A percentile compares a stretch with the other conserved stretches of the same genome.
Evolutionary conservation across 2,888 invertebrate species (phyloP).

Genomic region (Axea sp.): DNA sequence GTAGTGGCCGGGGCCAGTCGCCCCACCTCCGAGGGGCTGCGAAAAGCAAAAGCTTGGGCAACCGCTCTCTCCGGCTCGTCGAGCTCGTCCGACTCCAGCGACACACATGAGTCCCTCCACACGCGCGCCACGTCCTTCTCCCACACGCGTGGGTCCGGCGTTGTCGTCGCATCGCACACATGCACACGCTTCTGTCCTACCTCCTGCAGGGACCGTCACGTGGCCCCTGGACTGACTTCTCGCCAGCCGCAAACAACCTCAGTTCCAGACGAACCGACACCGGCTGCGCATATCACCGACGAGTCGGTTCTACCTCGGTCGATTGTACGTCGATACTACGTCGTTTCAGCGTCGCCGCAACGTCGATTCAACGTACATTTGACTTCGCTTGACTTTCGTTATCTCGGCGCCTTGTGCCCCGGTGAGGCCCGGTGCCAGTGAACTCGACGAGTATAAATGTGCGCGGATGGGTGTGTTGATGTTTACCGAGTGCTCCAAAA

Average conservation of each 20-base stretch:
- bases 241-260: constrained; percentile 73
- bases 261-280: constrained; percentile 77
- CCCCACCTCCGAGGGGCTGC: constrained; percentile 48
- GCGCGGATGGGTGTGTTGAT: constrained; percentile 53
- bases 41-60: constrained; percentile 27
- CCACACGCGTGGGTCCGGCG: constrained; percentile 58
- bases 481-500: constrained; percentile 48
- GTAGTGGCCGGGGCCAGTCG: constrained; percentile 2
- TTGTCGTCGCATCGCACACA: constrained; percentile 53
- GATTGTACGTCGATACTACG: constrained; percentile 8
- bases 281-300: constrained; percentile 67
- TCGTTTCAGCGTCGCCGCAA: not conserved
- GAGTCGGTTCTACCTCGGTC: constrained; percentile 11
- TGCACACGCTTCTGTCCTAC: constrained; percentile 67
- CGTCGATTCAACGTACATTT: too few relatives aligned
- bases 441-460: constrained; percentile 38
- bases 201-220: constrained; percentile 79
- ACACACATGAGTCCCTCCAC: constrained; percentile 48
- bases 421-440: too few relatives aligned
- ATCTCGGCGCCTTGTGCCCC: too few relatives aligned
- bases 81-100: too few relatives aligned
- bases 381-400: too few relatives aligned
- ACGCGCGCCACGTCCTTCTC: constrained; percentile 47
- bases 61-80: constrained; percentile 29
- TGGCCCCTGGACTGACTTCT: constrained; percentile 70